Conservation (phyloP, 2,113 vertebrate genomes). For the Empidonax alnorum region DNA sequence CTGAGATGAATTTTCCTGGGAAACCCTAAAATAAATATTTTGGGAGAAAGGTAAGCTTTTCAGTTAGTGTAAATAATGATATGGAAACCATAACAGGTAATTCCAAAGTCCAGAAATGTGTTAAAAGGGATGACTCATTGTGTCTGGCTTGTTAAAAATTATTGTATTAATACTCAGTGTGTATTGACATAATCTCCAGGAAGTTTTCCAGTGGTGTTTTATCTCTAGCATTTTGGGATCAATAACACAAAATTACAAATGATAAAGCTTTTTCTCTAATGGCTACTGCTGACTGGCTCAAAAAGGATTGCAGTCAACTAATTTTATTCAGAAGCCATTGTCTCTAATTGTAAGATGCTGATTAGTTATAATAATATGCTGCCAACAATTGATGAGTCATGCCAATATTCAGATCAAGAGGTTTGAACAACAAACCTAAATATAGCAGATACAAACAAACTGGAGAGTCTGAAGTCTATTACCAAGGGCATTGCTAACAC, state of each 20-base stretch:
- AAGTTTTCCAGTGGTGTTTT: slow-evolving; percentile 25
- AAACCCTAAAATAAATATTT: background rate
- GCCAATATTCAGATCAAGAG: slow-evolving; percentile 7
- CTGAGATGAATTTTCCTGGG: background rate
- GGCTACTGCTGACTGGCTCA: background rate
- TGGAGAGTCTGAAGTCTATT: background rate
- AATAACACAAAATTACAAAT: slow-evolving; percentile 32
- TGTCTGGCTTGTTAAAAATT: background rate
- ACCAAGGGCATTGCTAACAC: background rate
- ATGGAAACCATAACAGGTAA: background rate
- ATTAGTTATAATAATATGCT: slow-evolving; percentile 31
- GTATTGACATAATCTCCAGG: slow-evolving; percentile 37
- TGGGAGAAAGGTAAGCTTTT: background rate
- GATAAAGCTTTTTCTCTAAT: background rate
- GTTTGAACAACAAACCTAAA: slow-evolving; percentile 13
- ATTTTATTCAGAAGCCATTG: background rate
- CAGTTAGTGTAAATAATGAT: background rate
- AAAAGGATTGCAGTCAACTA: background rate
- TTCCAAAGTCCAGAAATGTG: background rate
- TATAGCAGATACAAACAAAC: background rate
- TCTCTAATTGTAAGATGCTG: slow-evolving; percentile 22
- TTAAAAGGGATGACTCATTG: background rate
- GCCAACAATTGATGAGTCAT: slow-evolving; percentile 7
- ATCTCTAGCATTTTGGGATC: slow-evolving; percentile 30
- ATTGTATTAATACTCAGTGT: background rate